Conservation (phyloP, 1,140 invertebrate species). For the Diplogasteroides magnus region DNA sequence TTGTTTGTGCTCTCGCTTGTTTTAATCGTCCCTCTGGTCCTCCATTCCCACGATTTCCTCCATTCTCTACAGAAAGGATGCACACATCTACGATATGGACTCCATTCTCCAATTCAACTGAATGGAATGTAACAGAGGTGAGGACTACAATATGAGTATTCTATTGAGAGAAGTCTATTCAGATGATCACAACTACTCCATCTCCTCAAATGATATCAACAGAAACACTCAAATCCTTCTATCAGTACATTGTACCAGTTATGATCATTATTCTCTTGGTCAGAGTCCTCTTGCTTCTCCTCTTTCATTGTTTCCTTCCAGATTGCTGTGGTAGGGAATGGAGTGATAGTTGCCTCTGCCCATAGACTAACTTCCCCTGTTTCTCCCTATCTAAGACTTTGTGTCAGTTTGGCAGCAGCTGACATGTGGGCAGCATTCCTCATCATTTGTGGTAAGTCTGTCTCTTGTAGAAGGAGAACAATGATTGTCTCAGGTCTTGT, state of each 20-base stretch:
- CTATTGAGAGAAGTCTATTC: neutral
- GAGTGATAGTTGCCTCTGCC: slow-evolving; percentile 36
- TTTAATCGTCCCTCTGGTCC: no score
- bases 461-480: no score
- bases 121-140: no score
- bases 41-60: no score
- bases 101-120: neutral
- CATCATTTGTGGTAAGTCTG: slow-evolving; percentile 33
- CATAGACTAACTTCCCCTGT: slow-evolving; percentile 33
- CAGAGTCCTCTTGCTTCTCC: neutral
- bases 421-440: slow-evolving; percentile 40
- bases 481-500: slow-evolving; percentile 35
- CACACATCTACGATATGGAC: neutral
- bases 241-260: neutral
- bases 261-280: neutral
- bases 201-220: no score
- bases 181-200: no score
- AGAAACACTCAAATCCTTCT: neutral
- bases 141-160: neutral
- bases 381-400: slow-evolving; percentile 41
- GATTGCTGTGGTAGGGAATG: slow-evolving; percentile 40
- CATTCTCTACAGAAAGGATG: neutral
- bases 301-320: slow-evolving; percentile 17
- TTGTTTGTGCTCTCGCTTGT: no score
- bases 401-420: slow-evolving; percentile 40